Evolutionary conservation across 2,113 vertebrate species (phyloP), one percentile per base, ranked within the genome.

Genomic region (Misgurnus mizolepis): DNA sequence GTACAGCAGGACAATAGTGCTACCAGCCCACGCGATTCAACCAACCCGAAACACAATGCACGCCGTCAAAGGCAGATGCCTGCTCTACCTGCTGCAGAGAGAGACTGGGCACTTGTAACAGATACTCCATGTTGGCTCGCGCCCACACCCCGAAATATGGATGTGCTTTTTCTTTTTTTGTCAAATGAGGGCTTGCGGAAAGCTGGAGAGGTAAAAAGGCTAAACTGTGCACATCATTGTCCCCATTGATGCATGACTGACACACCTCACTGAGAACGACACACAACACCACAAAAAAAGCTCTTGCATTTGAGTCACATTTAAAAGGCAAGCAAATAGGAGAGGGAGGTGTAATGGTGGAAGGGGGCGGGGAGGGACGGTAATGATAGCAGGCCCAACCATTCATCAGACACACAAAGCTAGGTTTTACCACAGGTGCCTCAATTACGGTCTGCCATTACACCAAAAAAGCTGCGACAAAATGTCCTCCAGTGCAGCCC

Each of bases 161-260:
- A 62, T 65, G 64, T 64, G 77, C 45, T 74, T 27, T 77, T 66
- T 75, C 72, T 80, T 34, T 78, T 53, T 56, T 77, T 71, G 67
- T 74, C 55, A 47, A 56, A 60, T 50, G 18, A 56, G 43, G 67
- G 66, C 60, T 56, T 58, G 34, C 61, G 5, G 71, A 80, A 82
- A 85, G 82, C 68, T 67, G 84, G 83, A 68, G 78, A 85, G 81
- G 92, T 92, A 90, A 93, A 93, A 92, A 92, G 93, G 92, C 89
- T 93, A 93, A 93, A 91, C 85, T 89, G 79, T 84, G 80, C 73
- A 77, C 86, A 91, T 91, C 91, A 93, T 92, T 91, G 91, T 93
- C 89, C 89, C 85, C 88, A 22, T 69, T 91, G 89, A 93, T 91
- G 91, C 88, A 86, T 85, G 86, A 83, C 90, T 87, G 89, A 90